Percentiles rank a stretch among this genome's conserved stretches.
Conservation (phyloP, 64 coral and sea anemone species). For the Catalaphyllia jardinei region DNA sequence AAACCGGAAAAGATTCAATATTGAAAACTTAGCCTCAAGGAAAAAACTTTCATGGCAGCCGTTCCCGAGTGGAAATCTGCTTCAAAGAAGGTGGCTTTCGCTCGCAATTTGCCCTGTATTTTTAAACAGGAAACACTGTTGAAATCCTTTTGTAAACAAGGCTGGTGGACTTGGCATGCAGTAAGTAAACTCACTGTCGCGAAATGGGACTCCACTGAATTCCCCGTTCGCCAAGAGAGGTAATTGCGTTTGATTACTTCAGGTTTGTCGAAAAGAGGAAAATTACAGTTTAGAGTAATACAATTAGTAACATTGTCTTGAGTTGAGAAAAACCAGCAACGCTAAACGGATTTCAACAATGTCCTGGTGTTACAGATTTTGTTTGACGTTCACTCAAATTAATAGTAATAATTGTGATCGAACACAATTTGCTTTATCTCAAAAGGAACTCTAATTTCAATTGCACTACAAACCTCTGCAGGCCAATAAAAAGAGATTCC, state of each 20-base stretch:
- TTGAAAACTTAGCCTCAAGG: neutral
- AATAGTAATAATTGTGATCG: constrained; percentile 12
- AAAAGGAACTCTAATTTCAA: neutral
- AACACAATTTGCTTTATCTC: neutral
- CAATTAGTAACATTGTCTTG: neutral
- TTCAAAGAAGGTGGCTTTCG: no score
- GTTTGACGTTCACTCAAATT: constrained; percentile 30
- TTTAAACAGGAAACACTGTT: neutral
- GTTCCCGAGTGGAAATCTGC: no score
- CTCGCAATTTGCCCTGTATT: neutral
- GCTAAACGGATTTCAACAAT: neutral
- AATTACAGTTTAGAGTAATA: neutral
- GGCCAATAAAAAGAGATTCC: neutral
- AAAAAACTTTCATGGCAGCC: no score
- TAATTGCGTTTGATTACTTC: neutral
- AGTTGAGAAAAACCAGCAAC: neutral
- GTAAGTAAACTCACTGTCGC: neutral
- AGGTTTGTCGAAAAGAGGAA: neutral
- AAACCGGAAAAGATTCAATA: neutral
- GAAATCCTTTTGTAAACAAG: neutral
- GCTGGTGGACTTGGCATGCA: neutral
- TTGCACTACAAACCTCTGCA: neutral
- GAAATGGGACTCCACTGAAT: neutral
- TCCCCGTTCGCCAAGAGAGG: neutral
- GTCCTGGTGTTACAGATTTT: neutral